Base-by-base conservation (phyloP, 2,113 vertebrate genomes). In the Myotis brandtii region DNA sequence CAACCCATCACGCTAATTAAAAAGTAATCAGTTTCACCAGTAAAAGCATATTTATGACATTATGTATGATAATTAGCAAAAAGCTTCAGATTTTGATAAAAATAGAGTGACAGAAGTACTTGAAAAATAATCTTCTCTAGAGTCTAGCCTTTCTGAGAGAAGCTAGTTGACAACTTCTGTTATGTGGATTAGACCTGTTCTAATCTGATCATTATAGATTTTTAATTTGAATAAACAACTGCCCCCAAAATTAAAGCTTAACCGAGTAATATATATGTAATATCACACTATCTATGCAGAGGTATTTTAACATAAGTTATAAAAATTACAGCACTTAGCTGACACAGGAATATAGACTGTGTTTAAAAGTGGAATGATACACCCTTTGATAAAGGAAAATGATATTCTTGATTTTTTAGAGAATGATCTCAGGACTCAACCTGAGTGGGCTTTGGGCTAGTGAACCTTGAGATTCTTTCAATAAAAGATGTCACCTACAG, bases 1-100 rank as follows among this genome's bases (percentile, higher is more conserved):
- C 34, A 86, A 85, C 70, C 30, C 27, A 72, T 81, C 27, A 93
- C 87, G 14, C 5, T 92, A 92, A 95, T 92, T 94, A 93, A 73
- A 13, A 48, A 84, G 34, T 27, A 89, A 64, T 25, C n/a, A 64
- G 69, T 92, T 94, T 77, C 50, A 92, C 14, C 16, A 94, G 66
- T 64, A 85, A 59, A 79, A 90, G 11, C 8, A 16, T 66, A 92
- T 76, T 92, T 96, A 50, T 87, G 14, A 85, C 62, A 80, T 73
- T 37, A 21, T 73, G 1, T n/a, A 64, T 81, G 52, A 69, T 85
- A 94, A 93, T 50, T 85, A 88, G 54, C 12, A 88, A 89, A 83
- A 83, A 84, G 30, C 8, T 6, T 90, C 75, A 72, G 6, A 17
- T 94, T 14, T 79, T 93, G 12, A 56, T 17, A 94, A 84, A 92